Evolutionary conservation across 2,888 invertebrate genomes (phyloP), one percentile per base, ranked within the genome.

Genomic region (Alviniconcha strummeri): DNA sequence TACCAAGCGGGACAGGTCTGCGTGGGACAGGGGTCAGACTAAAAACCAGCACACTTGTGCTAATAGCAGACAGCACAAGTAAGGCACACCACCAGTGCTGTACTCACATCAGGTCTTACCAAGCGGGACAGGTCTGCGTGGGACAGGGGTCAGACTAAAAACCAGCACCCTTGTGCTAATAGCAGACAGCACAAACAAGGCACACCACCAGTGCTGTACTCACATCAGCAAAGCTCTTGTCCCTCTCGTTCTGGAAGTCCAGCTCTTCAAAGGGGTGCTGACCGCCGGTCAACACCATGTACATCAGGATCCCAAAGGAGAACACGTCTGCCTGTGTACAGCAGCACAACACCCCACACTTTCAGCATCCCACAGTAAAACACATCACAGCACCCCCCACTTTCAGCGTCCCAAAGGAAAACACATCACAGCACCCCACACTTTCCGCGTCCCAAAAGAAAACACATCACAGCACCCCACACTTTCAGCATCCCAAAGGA

Each of bases 241-340:
- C 92, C 87, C 91, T 90, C 85, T 92, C 91, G 80, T 87, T 88
- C 81, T 90, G 89, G 64, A 88, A 91, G 71, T 90, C 90, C 55
- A 90, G 85, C 17, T 92, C 89, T 72, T 90, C 89, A 86, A 91
- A 91, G 4, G 92, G 92, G 84, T 93, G 92, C 64, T 86, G 86
- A 3, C 92, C 92, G 4, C 88, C 87, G 9, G 92, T 91, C 80
- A 92, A 83, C 84, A 93, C 86, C 56, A 90, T 89, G 85, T 92
- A 93, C 84, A 93, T 85, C 8, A 90, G 89, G 8, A 93, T 88
- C 1, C 92, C 93, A 84, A 90, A 90, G 3, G 93, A 93, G 85
- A 91, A 93, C 9, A 92, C 88, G 85, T 93, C 93, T 19, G 92
- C 93, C 92, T 93, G 85, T 69, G 88, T 85, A 9, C 81, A 76